These are phyloP conservation scores for Apamea sordens DNA, from an alignment of 2,888 invertebrate genomes.

Conservation along the genomic window DNA sequence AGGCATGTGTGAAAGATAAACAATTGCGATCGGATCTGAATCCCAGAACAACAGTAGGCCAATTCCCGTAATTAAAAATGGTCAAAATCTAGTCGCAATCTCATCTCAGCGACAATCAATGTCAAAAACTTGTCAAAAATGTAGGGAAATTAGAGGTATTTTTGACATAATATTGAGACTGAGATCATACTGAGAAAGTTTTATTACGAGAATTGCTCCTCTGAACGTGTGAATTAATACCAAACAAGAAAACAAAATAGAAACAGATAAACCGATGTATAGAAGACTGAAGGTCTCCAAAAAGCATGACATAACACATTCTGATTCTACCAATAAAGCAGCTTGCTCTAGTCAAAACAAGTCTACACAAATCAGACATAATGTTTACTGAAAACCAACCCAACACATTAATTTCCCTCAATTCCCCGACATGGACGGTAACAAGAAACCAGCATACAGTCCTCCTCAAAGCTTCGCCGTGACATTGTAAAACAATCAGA, in stretches of 20 bases:
- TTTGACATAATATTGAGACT: too few relatives aligned
- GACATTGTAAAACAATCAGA: conserved; percentile 56
- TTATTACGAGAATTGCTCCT: too few relatives aligned
- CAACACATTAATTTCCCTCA: conserved; percentile 51
- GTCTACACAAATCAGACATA: conserved; percentile 16
- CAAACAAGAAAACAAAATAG: not conserved
- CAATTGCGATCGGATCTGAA: not conserved
- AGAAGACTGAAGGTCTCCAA: not conserved
- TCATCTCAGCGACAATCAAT: too few relatives aligned
- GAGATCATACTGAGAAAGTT: too few relatives aligned
- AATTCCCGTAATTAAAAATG: too few relatives aligned
- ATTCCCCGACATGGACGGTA: conserved; percentile 30
- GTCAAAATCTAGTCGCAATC: too few relatives aligned
- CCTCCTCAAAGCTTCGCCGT: conserved; percentile 39
- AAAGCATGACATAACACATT: not conserved
- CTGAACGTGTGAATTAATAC: not conserved
- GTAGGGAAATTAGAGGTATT: too few relatives aligned
- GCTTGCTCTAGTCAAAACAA: conserved; percentile 36
- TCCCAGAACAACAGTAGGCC: not conserved
- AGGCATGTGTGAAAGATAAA: not conserved
- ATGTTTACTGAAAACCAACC: conserved; percentile 45
- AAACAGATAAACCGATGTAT: too few relatives aligned
- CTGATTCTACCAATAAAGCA: not conserved
- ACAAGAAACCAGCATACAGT: conserved; percentile 44
- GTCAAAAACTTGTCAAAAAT: too few relatives aligned